Evolutionary conservation across 2,888 invertebrate species (phyloP).

Genomic region (Acanthosepion esculentum): DNA sequence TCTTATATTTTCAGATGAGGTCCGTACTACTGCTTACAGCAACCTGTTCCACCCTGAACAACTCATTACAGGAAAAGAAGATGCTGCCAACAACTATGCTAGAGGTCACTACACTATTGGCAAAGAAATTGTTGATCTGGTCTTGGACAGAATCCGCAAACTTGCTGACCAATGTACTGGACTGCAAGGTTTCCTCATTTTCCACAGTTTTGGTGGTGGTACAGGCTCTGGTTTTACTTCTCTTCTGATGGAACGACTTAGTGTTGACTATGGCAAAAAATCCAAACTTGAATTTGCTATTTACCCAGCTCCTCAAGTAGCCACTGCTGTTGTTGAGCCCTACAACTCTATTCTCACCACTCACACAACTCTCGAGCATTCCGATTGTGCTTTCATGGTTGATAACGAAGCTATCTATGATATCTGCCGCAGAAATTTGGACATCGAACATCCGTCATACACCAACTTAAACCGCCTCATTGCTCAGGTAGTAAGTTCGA

Average conservation of each 20-base stretch:
- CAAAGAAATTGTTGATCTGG: conserved; percentile 83
- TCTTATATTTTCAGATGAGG: conserved; percentile 56
- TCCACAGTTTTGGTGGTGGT: conserved; percentile 86
- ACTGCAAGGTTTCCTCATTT: conserved; percentile 78
- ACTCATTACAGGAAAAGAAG: conserved; percentile 82
- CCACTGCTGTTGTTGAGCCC: conserved; percentile 94
- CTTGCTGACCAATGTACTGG: conserved; percentile 58
- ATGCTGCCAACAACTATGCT: conserved; percentile 90
- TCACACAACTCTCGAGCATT: conserved; percentile 93
- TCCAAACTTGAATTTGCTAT: conserved; percentile 92
- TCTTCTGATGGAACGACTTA: conserved; percentile 88
- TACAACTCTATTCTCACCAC: conserved; percentile 97
- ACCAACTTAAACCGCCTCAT: conserved; percentile 93
- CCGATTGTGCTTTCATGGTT: conserved; percentile 96
- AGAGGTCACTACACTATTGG: conserved; percentile 86
- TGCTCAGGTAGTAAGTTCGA: conserved; percentile 83
- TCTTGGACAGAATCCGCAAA: conserved; percentile 83
- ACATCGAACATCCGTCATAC: conserved; percentile 88
- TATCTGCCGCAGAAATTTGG: conserved; percentile 86
- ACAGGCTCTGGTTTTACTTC: conserved; percentile 84
- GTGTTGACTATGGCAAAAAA: conserved; percentile 86
- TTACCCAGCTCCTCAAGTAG: conserved; percentile 91
- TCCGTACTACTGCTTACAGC: conserved; percentile 70
- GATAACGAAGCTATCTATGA: conserved; percentile 94
- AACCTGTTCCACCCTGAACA: conserved; percentile 74